Evolutionary conservation across 2,113 vertebrate species (phyloP), one percentile per base, ranked within the genome.

Genomic region (Gnathonemus longibarbis): DNA sequence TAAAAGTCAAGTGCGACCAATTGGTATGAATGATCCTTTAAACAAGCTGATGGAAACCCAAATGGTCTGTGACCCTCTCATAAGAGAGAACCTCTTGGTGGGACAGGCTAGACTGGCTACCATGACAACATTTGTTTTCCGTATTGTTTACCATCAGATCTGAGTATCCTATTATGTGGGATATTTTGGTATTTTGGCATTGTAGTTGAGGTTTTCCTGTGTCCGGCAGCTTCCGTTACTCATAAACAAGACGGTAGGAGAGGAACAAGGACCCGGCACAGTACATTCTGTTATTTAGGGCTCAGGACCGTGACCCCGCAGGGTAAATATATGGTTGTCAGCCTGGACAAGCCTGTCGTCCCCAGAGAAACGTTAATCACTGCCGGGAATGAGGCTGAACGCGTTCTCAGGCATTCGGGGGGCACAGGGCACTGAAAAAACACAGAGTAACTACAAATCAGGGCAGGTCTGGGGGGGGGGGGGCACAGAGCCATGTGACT

Each of bases 361-460:
- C 45, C 49, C 7, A 15, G 90, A 88, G 85, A 88, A 83, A 58
- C 35, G 88, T 87, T 88, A 88, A 90, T 88, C 39, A 88, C 52
- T 58, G 35, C 50, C n/a, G 15, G 35, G 74, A 49, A 88, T 45
- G 70, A 15, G 62, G 49, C 31, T 21, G 11, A 39, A 42, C 39
- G 1, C 21, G 21, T 84, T 84, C 77, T 85, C 50, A 46, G 77
- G n/a, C 49, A 53, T n/a, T 48, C 2, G 0, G 39, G 39, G 45
- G 80, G 19, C 83, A 77, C 70, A 77, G 45, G 66, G 66, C 66
- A 49, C 27, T 77, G 46, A 35, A 66, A 50, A 89, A 80, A 77
- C 48, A 48, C 84, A 27, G 48, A 39, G 88, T 27, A 31, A 27
- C 48, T 46, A 46, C 58, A 49, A 31, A 70, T 31, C 7, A 19